These are phyloP conservation scores for Myocastor coypus DNA, from an alignment of 2,113 vertebrate species.

Conservation along the genomic window DNA sequence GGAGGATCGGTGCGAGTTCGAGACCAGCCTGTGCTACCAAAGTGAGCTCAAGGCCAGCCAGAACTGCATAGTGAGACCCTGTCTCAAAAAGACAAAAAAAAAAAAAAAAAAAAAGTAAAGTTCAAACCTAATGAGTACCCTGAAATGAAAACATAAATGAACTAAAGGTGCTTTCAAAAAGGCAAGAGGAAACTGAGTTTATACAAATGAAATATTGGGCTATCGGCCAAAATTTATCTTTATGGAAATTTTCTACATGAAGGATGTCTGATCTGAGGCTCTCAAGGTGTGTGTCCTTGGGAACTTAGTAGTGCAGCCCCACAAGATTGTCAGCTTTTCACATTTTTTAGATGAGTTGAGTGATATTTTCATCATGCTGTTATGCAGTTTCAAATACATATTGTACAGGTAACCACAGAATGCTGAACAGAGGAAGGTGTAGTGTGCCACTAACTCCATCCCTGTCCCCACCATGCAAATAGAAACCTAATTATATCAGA, in stretches of 20 bases:
- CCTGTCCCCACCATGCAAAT: no score
- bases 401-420: background rate
- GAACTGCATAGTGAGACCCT: no score
- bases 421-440: background rate
- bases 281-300: background rate
- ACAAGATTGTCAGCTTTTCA: background rate
- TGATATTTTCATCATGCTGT: background rate
- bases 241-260: background rate
- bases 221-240: background rate
- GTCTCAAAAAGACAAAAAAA: no score
- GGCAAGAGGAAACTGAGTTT: background rate
- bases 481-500: background rate
- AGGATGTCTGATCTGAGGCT: background rate
- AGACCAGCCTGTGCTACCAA: no score
- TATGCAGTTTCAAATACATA: background rate
- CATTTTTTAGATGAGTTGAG: background rate
- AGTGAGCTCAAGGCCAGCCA: no score
- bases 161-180: background rate
- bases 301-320: background rate
- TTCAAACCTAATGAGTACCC: background rate
- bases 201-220: background rate
- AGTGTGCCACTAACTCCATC: background rate
- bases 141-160: constrained; percentile 13
- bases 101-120: no score
- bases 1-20: no score